Evolutionary conservation across 2,888 invertebrate species (phyloP).

Genomic region (Micoletzkya japonica): DNA sequence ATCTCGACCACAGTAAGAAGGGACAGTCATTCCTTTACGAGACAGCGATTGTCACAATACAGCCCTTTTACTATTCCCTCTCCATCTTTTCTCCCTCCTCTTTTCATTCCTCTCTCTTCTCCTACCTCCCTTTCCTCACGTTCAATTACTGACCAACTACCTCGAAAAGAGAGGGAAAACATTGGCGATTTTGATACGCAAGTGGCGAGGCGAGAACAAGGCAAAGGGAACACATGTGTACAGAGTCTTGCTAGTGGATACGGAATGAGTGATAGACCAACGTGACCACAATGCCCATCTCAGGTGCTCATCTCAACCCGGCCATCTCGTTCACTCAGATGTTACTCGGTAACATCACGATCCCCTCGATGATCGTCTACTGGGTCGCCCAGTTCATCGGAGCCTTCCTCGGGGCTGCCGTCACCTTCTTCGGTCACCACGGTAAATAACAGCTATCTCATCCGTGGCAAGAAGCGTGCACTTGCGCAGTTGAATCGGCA

Average conservation of each 20-base stretch:
- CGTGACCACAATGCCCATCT: neutral
- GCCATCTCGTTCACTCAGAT: conserved; percentile 41
- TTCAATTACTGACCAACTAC: neutral
- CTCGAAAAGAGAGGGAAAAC: conserved; percentile 1
- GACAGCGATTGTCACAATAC: too few relatives aligned
- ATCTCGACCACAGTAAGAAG: neutral
- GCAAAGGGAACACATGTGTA: neutral
- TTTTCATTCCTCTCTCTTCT: neutral
- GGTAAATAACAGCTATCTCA: conserved; percentile 36
- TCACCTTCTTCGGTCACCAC: conserved; percentile 59
- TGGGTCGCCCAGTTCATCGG: conserved; percentile 56
- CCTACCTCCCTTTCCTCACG: neutral
- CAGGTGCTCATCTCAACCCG: conserved; percentile 49
- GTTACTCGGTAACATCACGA: conserved; percentile 36
- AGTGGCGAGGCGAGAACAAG: neutral
- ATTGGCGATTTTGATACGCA: conserved; percentile 1
- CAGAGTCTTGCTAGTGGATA: neutral
- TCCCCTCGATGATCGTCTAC: conserved; percentile 38
- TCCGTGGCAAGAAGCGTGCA: neutral
- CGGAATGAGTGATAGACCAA: neutral
- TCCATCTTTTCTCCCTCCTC: neutral
- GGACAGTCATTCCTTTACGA: neutral
- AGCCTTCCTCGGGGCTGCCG: conserved; percentile 59
- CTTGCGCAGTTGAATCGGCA: too few relatives aligned
- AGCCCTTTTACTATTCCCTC: neutral